Percentiles rank a stretch among this genome's conserved stretches.
Conservation (phyloP, 2,888 invertebrate genomes). For the Drosophila leonis region DNA sequence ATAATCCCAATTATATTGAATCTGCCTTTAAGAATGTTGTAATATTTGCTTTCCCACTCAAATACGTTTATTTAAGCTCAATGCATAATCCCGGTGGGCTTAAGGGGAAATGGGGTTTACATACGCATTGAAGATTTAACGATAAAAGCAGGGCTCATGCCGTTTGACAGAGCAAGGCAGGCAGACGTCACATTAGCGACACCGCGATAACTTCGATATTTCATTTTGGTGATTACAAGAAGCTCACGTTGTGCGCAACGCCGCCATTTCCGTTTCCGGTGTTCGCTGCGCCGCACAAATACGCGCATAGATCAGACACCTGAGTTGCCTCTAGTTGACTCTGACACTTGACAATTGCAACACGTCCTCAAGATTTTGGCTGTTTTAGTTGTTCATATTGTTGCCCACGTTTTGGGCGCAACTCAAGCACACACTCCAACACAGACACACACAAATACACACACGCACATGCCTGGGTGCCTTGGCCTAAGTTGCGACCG, state of each 20-base stretch:
- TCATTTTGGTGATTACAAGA: conserved; percentile 53
- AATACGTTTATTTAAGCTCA: not conserved
- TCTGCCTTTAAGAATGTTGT: not conserved
- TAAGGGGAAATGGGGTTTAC: conserved; percentile 14
- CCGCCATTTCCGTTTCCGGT: conserved; percentile 67
- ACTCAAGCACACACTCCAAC: conserved; percentile 38
- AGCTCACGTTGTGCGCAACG: conserved; percentile 39
- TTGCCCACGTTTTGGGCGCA: conserved; percentile 45
- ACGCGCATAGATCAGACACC: conserved; percentile 17
- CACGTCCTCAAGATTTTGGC: conserved; percentile 66
- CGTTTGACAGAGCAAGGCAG: not conserved
- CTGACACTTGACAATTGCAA: conserved; percentile 72
- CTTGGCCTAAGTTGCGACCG: conserved; percentile 48
- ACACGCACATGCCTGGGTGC: conserved; percentile 15
- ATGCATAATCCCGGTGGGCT: conserved; percentile 1
- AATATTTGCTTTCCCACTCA: not conserved
- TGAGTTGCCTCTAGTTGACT: conserved; percentile 31
- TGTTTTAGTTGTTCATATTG: conserved; percentile 31
- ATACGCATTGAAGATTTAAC: conserved; percentile 13
- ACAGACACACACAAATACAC: conserved; percentile 16
- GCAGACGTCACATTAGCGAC: conserved; percentile 58
- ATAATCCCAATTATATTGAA: not conserved
- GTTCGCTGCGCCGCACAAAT: conserved; percentile 25
- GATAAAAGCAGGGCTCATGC: conserved; percentile 11
- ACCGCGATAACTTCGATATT: conserved; percentile 70